Conservation (phyloP, 1,140 invertebrate species). For the Drosophila trapezifrons region DNA sequence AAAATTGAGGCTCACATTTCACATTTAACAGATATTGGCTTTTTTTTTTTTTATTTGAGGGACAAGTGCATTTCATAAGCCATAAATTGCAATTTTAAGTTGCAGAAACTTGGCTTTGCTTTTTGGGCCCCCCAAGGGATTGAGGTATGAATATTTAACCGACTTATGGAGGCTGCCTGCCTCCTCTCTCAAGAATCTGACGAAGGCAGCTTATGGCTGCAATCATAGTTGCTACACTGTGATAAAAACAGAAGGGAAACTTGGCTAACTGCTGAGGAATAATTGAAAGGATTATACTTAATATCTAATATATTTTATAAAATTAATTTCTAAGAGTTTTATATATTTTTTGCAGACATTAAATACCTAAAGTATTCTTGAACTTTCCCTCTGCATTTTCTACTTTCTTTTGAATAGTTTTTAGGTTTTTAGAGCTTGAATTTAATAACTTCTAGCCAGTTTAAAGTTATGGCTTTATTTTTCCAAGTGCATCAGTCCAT, state of each 20-base stretch:
- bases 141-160: conserved; percentile 37
- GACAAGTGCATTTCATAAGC: conserved; percentile 45
- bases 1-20: conserved; percentile 21
- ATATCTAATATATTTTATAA: too few species aligned
- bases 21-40: conserved; percentile 16
- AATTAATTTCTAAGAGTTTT: too few species aligned
- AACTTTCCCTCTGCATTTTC: neutral
- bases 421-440: too few species aligned
- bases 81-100: conserved; percentile 53
- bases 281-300: too few species aligned
- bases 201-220: conserved; percentile 14
- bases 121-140: neutral
- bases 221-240: neutral
- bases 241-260: neutral
- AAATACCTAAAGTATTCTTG: neutral
- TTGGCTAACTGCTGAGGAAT: too few species aligned
- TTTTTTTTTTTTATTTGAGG: neutral
- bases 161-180: conserved; percentile 5
- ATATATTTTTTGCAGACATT: too few species aligned
- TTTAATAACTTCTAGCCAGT: neutral
- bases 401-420: neutral
- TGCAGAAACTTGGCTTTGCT: conserved; percentile 34
- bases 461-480: neutral
- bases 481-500: conserved; percentile 7
- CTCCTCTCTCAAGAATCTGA: neutral